Evolutionary conservation across 2,113 vertebrate genomes (phyloP).

Genomic region (Urocitellus parryii): DNA sequence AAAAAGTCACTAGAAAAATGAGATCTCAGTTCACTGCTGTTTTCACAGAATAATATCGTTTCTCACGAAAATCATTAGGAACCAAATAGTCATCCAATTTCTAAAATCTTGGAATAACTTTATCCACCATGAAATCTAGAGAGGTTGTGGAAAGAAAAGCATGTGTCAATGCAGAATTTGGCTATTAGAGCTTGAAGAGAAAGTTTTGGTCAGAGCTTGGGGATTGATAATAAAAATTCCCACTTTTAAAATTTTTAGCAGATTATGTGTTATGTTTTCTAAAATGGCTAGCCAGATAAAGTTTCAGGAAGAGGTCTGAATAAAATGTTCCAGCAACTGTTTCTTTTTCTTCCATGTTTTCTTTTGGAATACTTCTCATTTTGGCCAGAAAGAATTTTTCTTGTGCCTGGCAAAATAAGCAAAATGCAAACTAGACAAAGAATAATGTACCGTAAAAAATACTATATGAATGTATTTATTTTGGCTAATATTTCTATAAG

Average conservation of each 20-base stretch:
- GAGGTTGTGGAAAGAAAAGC: slow-evolving; percentile 61
- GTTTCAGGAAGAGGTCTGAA: slow-evolving; percentile 78
- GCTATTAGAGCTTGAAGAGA: slow-evolving; percentile 68
- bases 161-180: slow-evolving; percentile 74
- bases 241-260: slow-evolving; percentile 64
- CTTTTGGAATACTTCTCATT: slow-evolving; percentile 77
- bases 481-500: slow-evolving; percentile 56
- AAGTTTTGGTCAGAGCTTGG: slow-evolving; percentile 70
- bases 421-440: slow-evolving; percentile 74
- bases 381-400: slow-evolving; percentile 72
- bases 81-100: slow-evolving; percentile 61
- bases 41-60: slow-evolving; percentile 14
- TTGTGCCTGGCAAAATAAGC: slow-evolving; percentile 72
- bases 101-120: slow-evolving; percentile 64
- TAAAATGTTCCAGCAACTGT: slow-evolving; percentile 75
- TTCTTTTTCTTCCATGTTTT: slow-evolving; percentile 80
- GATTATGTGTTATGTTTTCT: slow-evolving; percentile 78
- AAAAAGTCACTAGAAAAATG: slow-evolving; percentile 37
- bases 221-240: slow-evolving; percentile 82
- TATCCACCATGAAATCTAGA: slow-evolving; percentile 55
- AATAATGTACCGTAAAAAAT: slow-evolving; percentile 56
- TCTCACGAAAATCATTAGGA: slow-evolving; percentile 61
- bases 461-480: slow-evolving; percentile 57
- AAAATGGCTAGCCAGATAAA: slow-evolving; percentile 80
- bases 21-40: background rate